phyloP scores from a whole-genome alignment of 2,797 vertebrate species.

The Gymnopithys bicolor region DNA sequence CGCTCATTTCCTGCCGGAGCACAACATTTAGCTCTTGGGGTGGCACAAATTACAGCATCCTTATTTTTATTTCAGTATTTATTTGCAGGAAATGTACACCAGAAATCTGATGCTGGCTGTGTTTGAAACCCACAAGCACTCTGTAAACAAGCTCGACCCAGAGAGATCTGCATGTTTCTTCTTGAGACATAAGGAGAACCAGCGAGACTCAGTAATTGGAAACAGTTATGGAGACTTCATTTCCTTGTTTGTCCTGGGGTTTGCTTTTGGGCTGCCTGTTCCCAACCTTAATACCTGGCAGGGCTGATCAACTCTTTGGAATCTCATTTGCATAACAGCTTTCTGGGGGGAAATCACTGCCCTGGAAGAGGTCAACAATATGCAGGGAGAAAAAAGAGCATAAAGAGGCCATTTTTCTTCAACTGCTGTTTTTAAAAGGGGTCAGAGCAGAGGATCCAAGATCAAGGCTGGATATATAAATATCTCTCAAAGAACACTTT shows the following conservation, averaged over 20 bases:
- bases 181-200: conserved; percentile 26
- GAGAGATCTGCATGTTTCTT: not conserved
- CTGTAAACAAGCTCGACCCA: conserved; percentile 17
- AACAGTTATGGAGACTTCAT: conserved; percentile 9
- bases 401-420: not conserved
- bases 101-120: conserved; percentile 15
- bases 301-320: not conserved
- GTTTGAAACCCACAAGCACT: conserved; percentile 22
- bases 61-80: conserved; percentile 52
- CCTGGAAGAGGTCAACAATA: not conserved
- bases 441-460: not conserved
- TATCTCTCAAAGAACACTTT: not conserved
- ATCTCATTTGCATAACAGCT: not conserved
- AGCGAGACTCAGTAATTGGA: not conserved
- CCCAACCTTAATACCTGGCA: conserved; percentile 37
- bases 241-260: conserved; percentile 26
- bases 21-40: conserved; percentile 2
- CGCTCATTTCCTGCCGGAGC: conserved; percentile 42
- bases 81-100: conserved; percentile 34
- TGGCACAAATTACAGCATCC: conserved; percentile 49
- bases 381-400: not conserved
- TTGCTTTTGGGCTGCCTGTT: conserved; percentile 14
- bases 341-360: not conserved
- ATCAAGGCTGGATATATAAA: not conserved
- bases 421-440: conserved; percentile 6